Conservation (phyloP, 1,140 invertebrate species). For the Pentalonia nigronervosa region DNA sequence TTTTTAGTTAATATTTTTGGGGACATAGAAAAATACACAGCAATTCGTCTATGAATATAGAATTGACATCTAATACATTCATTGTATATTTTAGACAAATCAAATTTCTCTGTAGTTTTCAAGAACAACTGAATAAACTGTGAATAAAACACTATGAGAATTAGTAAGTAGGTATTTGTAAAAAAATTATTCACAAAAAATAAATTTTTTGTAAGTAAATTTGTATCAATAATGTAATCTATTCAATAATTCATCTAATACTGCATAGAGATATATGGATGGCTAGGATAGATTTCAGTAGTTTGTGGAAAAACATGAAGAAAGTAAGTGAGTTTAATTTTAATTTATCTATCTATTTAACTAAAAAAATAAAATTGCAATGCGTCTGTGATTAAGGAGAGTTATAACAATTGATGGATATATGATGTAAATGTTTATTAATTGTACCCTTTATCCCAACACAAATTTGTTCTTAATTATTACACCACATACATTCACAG, state of each 20-base stretch:
- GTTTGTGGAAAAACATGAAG: not conserved
- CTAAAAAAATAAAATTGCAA: not conserved
- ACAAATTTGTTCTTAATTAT: not conserved
- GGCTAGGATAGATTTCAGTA: not conserved
- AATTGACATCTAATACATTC: too few relatives aligned
- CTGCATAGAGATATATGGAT: not conserved
- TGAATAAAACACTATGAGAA: too few relatives aligned
- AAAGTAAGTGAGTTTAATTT: not conserved
- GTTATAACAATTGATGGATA: not conserved
- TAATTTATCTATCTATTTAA: not conserved
- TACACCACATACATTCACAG: not conserved
- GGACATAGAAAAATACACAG: too few relatives aligned
- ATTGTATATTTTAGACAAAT: too few relatives aligned
- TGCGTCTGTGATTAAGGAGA: not conserved
- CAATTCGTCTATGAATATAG: too few relatives aligned
- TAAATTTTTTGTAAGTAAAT: not conserved
- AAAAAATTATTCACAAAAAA: too few relatives aligned
- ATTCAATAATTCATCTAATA: not conserved
- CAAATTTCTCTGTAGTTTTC: too few relatives aligned
- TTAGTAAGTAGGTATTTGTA: too few relatives aligned
- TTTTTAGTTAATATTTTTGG: too few relatives aligned
- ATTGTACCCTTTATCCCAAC: not conserved
- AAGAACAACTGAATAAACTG: too few relatives aligned
- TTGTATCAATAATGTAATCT: not conserved
- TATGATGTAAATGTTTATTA: not conserved